Evolutionary conservation across 2,888 invertebrate species (phyloP).

Genomic region (Ditylenchus weischeri): DNA sequence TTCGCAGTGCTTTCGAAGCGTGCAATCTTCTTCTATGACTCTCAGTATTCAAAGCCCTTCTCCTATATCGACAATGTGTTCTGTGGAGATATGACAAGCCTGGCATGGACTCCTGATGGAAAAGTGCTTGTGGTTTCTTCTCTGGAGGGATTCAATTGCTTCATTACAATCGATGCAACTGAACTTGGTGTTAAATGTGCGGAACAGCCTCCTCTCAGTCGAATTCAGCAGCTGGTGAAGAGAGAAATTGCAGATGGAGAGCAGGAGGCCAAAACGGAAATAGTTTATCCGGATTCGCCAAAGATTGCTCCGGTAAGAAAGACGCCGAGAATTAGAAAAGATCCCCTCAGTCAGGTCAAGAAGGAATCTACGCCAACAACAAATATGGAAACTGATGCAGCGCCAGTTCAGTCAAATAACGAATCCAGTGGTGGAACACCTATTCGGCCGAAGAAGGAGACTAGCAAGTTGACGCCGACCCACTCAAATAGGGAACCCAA

Average conservation of each 20-base stretch:
- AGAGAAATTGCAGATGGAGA: neutral
- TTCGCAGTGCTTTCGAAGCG: conserved; percentile 87
- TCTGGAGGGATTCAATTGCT: conserved; percentile 83
- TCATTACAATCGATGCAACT: conserved; percentile 63
- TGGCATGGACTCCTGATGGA: conserved; percentile 83
- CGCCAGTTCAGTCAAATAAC: no score
- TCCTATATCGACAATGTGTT: conserved; percentile 79
- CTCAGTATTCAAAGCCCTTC: conserved; percentile 77
- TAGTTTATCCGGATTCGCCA: no score
- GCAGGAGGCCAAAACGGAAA: no score
- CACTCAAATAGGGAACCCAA: no score
- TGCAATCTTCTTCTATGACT: conserved; percentile 77
- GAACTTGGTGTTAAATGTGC: conserved; percentile 21
- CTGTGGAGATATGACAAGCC: conserved; percentile 77
- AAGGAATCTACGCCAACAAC: no score
- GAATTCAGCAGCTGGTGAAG: neutral
- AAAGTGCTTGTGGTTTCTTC: conserved; percentile 74
- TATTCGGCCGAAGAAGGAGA: no score
- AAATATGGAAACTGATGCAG: no score
- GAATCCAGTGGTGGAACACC: no score
- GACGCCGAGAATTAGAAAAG: no score
- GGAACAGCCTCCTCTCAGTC: conserved; percentile 5
- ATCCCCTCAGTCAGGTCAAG: no score
- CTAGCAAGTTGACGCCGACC: no score
- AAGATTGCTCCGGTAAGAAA: no score